A percentile compares a stretch with the other conserved stretches of the same genome.
Evolutionary conservation across 2,113 vertebrate genomes (phyloP).

Genomic region (Raja brachyura): DNA sequence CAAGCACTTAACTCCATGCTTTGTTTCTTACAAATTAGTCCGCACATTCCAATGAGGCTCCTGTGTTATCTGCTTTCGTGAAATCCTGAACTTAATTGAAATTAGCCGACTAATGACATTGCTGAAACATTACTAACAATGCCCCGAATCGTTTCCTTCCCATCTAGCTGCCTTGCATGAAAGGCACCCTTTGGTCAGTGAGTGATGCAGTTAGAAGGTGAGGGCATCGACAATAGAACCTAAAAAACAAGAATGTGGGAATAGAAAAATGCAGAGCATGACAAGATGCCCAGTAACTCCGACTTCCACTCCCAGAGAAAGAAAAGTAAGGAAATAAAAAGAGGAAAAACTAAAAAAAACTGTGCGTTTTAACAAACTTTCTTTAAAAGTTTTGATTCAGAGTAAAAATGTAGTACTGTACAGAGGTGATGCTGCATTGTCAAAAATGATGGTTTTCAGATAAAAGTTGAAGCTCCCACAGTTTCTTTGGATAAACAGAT

Average conservation of each 20-base stretch:
- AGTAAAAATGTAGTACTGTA: neutral
- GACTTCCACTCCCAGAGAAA: too few species aligned
- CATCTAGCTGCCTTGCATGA: neutral
- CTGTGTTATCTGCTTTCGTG: neutral
- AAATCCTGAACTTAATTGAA: neutral
- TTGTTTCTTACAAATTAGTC: neutral
- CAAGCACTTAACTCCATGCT: neutral
- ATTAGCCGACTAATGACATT: neutral
- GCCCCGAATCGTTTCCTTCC: neutral
- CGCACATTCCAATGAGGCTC: neutral
- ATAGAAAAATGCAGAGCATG: too few species aligned
- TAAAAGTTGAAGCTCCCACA: neutral
- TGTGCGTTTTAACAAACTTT: neutral
- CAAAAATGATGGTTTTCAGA: neutral
- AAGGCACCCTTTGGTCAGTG: neutral
- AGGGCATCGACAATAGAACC: too few species aligned
- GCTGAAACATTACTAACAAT: neutral
- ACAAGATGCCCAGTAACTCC: too few species aligned
- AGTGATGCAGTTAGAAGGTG: too few species aligned
- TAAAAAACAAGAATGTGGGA: too few species aligned
- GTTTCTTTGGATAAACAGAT: neutral
- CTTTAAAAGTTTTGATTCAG: neutral
- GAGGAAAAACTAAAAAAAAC: too few species aligned
- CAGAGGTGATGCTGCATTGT: neutral
- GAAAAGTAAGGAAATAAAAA: too few species aligned